Conservation (phyloP, 2,888 invertebrate species). For the Cosmopolites sordidus region DNA sequence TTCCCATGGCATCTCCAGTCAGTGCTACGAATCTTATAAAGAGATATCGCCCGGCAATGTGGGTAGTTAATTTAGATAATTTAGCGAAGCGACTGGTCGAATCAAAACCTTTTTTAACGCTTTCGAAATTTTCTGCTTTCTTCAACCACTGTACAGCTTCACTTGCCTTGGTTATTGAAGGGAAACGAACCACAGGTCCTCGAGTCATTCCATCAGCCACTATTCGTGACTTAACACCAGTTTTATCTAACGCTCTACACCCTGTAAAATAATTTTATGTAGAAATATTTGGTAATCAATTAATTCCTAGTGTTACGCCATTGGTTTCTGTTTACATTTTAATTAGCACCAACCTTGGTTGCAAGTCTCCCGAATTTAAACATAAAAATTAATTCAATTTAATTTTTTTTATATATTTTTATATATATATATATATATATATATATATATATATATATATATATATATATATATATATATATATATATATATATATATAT, state of each 20-base stretch:
- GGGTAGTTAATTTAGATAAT: slow-evolving; percentile 71
- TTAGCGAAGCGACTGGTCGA: slow-evolving; percentile 86
- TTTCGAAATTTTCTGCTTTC: slow-evolving; percentile 65
- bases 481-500: no score
- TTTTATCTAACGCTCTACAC: slow-evolving; percentile 75
- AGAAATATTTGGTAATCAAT: no score
- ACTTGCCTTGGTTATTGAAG: slow-evolving; percentile 67
- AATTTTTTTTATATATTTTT: no score
- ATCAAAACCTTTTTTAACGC: slow-evolving; percentile 81
- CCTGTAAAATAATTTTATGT: slow-evolving; percentile 58
- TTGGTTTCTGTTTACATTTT: no score
- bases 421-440: no score
- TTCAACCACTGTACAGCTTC: slow-evolving; percentile 80
- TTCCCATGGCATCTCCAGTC: slow-evolving; percentile 99
- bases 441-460: no score
- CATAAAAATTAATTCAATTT: no score
- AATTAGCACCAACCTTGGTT: no score
- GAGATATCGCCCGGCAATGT: slow-evolving; percentile 79
- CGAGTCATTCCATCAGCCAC: slow-evolving; percentile 94
- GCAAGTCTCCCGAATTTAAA: no score
- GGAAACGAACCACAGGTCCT: slow-evolving; percentile 86
- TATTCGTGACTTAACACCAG: slow-evolving; percentile 78
- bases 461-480: no score
- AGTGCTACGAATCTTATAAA: slow-evolving; percentile 58
- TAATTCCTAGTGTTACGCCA: no score